Evolutionary conservation across 1,140 invertebrate species (phyloP), one percentile per base, ranked within the genome.

Genomic region (Hycleus cichorii): DNA sequence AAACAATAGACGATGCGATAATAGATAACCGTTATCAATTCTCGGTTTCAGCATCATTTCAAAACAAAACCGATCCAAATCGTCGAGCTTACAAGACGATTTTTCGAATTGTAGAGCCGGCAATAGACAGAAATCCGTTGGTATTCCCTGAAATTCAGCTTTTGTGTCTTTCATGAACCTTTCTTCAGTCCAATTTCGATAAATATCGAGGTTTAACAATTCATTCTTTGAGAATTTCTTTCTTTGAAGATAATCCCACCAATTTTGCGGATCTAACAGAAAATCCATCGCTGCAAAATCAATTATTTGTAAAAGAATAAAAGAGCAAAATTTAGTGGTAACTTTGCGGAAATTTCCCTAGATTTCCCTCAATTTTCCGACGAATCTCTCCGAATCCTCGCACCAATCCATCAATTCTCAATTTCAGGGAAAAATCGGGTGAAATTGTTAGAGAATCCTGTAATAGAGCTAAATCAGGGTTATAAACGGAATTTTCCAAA

Each of bases 21-120:
- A 12, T 2, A 55, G 45, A 25, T 55, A 55, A 18, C 44, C 44
- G 2, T 11, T 47, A 26, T 55, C 52, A 12, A 55, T 39, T 39
- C 52, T 47, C n/a, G 32, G 32, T 39, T 9, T 39, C 27, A 46
- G 8, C 52, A 55, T 55, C 52, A 55, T 55, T 39, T 55, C 44
- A 4, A 10, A 1, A 24, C 52, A 55, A 24, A 47, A 45, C 2
- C 3, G 9, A 24, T 43, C 46, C 3, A 54, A 11, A 12, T 47
- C 32, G 32, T 32, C 7, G 1, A 32, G 4, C 4, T 4, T 32
- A 7, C 32, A 32, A 18, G 18, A 18, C 32, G 32, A 55, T 25
- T 46, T 32, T 47, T 39, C 18, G 18, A 18, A 2, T 38, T 45
- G 1, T 39, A 55, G 39, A 39, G 46, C 45, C 39, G 45, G 42